Evolutionary conservation across 2,113 vertebrate genomes (phyloP).

Genomic region (Tragelaphus strepsiceros): DNA sequence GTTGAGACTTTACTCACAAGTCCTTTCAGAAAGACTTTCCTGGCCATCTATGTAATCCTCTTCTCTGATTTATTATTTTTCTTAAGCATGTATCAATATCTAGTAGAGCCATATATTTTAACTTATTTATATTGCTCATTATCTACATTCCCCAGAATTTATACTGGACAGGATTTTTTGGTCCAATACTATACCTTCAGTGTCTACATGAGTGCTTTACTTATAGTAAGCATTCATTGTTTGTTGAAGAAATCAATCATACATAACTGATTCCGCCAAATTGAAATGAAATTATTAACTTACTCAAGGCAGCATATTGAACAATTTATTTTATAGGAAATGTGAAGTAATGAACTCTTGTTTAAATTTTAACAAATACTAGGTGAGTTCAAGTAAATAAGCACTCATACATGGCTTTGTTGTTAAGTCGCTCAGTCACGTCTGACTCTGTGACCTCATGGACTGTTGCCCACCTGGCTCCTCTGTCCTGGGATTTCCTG

Average conservation of each 20-base stretch:
- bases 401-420: not conserved
- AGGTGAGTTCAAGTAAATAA: constrained; percentile 14
- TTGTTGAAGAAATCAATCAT: constrained; percentile 4
- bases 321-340: constrained; percentile 19
- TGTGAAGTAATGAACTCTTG: constrained; percentile 4
- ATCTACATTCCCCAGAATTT: not conserved
- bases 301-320: not conserved
- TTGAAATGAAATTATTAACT: constrained; percentile 6
- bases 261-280: not conserved
- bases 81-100: not conserved
- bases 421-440: not conserved
- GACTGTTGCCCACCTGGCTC: not conserved
- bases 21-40: not conserved
- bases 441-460: not conserved
- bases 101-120: not conserved
- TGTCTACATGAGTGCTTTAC: not conserved
- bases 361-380: constrained; percentile 11
- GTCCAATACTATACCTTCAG: not conserved
- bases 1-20: not conserved
- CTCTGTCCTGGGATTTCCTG: not conserved
- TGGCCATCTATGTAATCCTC: not conserved
- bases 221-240: not conserved
- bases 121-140: not conserved
- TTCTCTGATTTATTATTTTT: constrained; percentile 23
- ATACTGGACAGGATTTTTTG: not conserved